These are phyloP conservation scores for Plodia interpunctella DNA, from an alignment of 1,140 invertebrate species.

Conservation along the genomic window DNA sequence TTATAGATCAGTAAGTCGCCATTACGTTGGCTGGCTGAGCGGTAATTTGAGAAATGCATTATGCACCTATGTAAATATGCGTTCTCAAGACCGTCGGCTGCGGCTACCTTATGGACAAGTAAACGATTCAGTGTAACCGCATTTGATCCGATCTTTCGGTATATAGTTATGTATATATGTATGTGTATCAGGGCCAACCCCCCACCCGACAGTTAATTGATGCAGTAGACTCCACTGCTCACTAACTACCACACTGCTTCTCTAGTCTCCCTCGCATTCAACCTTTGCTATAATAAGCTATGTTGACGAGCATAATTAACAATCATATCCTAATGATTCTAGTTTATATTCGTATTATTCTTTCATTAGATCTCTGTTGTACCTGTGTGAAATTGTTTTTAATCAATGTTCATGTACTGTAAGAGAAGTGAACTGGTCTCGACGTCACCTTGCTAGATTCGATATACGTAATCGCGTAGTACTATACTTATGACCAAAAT, in stretches of 20 bases:
- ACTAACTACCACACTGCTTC: constrained; percentile 66
- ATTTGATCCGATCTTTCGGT: constrained; percentile 40
- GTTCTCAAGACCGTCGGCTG: neutral
- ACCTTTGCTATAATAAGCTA: constrained; percentile 62
- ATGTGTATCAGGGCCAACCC: constrained; percentile 57
- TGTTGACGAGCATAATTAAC: constrained; percentile 71
- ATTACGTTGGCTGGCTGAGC: constrained; percentile 41
- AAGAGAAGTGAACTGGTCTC: constrained; percentile 52
- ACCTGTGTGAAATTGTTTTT: constrained; percentile 72
- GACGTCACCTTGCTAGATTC: constrained; percentile 46
- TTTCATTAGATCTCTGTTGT: constrained; percentile 76
- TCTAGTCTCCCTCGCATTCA: constrained; percentile 74
- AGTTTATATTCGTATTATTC: constrained; percentile 75
- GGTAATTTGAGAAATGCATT: constrained; percentile 18
- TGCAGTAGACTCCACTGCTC: constrained; percentile 71
- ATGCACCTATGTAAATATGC: neutral
- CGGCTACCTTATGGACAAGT: constrained; percentile 16
- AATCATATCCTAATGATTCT: constrained; percentile 70
- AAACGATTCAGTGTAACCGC: constrained; percentile 25
- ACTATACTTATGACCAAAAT: constrained; percentile 38
- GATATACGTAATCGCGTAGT: constrained; percentile 51
- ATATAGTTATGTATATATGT: constrained; percentile 51
- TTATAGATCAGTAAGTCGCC: constrained; percentile 62
- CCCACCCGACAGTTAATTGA: constrained; percentile 70
- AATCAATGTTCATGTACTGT: constrained; percentile 66